Conservation (phyloP, 2,888 invertebrate species). For the Clanis bilineata region DNA sequence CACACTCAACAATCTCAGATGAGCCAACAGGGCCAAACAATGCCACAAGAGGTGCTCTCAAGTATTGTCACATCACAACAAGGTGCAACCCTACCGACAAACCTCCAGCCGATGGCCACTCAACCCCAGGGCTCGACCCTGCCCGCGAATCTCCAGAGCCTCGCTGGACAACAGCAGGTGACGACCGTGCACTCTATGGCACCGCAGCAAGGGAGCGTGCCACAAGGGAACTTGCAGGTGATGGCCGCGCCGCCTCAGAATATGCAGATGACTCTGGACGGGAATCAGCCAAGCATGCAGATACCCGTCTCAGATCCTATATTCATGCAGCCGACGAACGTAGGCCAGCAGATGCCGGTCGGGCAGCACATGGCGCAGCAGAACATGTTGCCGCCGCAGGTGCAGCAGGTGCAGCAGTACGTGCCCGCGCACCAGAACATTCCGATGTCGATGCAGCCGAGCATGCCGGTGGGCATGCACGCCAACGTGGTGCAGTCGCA, state of each 20-base stretch:
- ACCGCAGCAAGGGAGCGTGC: conserved; percentile 80
- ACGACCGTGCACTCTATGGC: conserved; percentile 67
- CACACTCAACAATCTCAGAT: conserved; percentile 76
- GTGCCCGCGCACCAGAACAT: conserved; percentile 76
- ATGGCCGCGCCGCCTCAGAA: conserved; percentile 78
- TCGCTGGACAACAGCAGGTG: conserved; percentile 75
- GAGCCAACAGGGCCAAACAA: conserved; percentile 74
- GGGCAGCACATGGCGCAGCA: conserved; percentile 74
- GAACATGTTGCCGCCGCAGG: conserved; percentile 72
- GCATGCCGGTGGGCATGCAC: conserved; percentile 72
- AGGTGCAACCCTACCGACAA: conserved; percentile 72
- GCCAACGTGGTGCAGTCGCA: conserved; percentile 77
- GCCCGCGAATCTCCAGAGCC: conserved; percentile 81
- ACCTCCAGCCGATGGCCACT: conserved; percentile 71
- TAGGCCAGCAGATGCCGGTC: conserved; percentile 70
- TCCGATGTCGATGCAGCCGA: conserved; percentile 78
- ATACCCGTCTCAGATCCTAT: conserved; percentile 79
- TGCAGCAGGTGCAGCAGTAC: conserved; percentile 72
- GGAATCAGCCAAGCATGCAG: conserved; percentile 80
- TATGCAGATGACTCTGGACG: conserved; percentile 81
- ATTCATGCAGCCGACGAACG: conserved; percentile 73
- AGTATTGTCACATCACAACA: conserved; percentile 77
- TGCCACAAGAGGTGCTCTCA: conserved; percentile 76
- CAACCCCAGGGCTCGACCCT: conserved; percentile 83
- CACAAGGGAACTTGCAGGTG: conserved; percentile 83